These are phyloP conservation scores for Calonectris borealis DNA, from an alignment of 2,113 vertebrate species.

Conservation along the genomic window DNA sequence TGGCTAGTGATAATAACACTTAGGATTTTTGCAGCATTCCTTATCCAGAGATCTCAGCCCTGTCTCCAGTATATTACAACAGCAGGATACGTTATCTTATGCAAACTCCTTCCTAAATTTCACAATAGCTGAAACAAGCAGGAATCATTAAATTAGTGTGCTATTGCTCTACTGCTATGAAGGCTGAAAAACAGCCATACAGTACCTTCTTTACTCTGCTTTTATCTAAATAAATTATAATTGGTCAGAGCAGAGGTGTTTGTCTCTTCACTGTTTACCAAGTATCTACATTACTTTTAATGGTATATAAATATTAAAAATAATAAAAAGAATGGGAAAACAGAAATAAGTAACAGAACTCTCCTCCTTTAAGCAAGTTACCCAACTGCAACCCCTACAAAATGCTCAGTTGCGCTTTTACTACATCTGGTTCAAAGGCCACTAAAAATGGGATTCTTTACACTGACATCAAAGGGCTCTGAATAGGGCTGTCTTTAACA, in stretches of 20 bases:
- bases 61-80: slow-evolving; percentile 59
- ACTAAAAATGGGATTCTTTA: slow-evolving; percentile 60
- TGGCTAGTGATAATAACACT: slow-evolving; percentile 14
- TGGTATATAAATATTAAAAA: not conserved
- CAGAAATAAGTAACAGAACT: not conserved
- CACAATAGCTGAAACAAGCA: slow-evolving; percentile 59
- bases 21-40: slow-evolving; percentile 5
- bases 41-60: slow-evolving; percentile 51
- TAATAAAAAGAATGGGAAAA: not conserved
- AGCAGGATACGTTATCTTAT: slow-evolving; percentile 63
- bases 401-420: slow-evolving; percentile 51
- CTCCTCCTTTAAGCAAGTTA: slow-evolving; percentile 7
- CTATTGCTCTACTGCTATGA: not conserved
- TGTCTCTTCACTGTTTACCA: not conserved
- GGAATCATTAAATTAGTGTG: slow-evolving; percentile 52
- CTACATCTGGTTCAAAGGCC: slow-evolving; percentile 63
- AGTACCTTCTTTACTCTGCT: not conserved
- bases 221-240: not conserved
- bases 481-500: slow-evolving; percentile 17
- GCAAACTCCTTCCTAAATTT: slow-evolving; percentile 69
- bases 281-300: not conserved
- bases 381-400: not conserved
- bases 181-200: slow-evolving; percentile 22
- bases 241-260: not conserved
- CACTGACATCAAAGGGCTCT: slow-evolving; percentile 53